Conservation (phyloP, 1,140 invertebrate genomes). For the Chymomyza costata region DNA sequence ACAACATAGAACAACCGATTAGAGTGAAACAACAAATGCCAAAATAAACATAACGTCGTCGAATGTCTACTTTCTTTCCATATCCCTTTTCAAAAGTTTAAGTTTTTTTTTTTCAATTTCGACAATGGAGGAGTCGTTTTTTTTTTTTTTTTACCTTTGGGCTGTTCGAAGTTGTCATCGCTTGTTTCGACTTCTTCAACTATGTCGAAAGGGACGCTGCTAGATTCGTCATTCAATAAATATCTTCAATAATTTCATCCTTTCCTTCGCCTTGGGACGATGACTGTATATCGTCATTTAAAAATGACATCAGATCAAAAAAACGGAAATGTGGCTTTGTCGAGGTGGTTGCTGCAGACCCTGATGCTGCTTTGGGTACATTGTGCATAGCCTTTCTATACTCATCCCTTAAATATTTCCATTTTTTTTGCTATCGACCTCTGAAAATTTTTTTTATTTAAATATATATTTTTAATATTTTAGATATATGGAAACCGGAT, state of each 20-base stretch:
- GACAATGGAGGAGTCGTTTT: no score
- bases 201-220: not conserved
- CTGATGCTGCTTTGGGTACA: no score
- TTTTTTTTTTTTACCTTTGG: no score
- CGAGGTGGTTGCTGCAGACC: not conserved
- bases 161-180: not conserved
- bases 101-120: no score
- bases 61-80: no score
- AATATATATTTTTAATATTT: not conserved
- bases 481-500: not conserved
- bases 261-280: not conserved
- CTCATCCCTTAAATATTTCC: not conserved
- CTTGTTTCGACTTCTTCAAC: not conserved
- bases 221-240: not conserved
- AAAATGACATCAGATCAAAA: not conserved
- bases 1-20: no score
- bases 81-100: no score
- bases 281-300: no score
- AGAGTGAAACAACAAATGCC: no score
- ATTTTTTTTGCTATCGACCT: not conserved
- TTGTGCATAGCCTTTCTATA: not conserved
- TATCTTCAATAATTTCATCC: not conserved
- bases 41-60: not conserved
- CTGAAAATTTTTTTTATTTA: not conserved
- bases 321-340: not conserved